A percentile compares a stretch with the other conserved stretches of the same genome.
Evolutionary conservation across 2,113 vertebrate species (phyloP).

Genomic region (Hydropotes inermis): DNA sequence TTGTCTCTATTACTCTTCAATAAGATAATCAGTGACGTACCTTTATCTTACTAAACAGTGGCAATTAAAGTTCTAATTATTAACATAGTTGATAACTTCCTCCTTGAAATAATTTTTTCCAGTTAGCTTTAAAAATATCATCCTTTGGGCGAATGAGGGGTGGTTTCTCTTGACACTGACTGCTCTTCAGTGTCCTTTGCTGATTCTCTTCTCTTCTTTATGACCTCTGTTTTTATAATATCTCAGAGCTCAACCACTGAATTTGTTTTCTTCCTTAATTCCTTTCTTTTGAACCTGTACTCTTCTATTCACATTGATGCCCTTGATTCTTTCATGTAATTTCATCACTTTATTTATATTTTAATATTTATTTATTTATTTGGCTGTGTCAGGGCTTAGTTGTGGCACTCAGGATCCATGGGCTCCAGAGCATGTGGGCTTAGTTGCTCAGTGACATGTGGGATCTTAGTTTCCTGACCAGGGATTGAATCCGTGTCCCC

Average conservation of each 20-base stretch:
- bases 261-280: background rate
- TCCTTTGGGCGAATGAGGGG: background rate
- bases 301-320: background rate
- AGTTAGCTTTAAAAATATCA: background rate
- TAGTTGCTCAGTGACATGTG: background rate
- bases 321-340: background rate
- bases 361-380: background rate
- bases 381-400: background rate
- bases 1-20: background rate
- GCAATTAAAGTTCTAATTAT: background rate
- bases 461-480: background rate
- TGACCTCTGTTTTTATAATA: background rate
- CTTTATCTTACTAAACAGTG: background rate
- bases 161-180: background rate
- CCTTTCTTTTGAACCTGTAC: background rate
- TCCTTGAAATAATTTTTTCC: background rate
- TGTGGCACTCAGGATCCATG: background rate
- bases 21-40: background rate
- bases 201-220: background rate
- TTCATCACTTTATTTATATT: background rate
- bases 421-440: background rate
- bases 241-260: background rate
- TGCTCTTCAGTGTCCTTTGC: background rate
- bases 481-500: background rate
- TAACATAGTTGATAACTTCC: background rate